Conservation (phyloP, 2,888 invertebrate species). For the Tolmerus cingulatus region DNA sequence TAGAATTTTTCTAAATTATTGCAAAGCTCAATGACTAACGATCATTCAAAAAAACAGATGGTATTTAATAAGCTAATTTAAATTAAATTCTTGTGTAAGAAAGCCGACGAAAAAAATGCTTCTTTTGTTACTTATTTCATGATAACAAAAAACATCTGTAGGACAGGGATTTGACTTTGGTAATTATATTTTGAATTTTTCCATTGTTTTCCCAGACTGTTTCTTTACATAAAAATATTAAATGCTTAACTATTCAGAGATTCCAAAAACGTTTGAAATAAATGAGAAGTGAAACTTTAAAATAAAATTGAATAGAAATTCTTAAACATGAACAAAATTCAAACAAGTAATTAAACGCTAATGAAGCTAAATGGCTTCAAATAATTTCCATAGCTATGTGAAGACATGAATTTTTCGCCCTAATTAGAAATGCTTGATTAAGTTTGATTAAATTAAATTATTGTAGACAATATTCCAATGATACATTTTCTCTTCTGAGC, state of each 20-base stretch:
- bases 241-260: neutral
- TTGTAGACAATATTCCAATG: neutral
- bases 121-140: neutral
- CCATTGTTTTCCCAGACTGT: neutral
- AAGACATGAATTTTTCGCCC: neutral
- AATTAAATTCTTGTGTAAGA: neutral
- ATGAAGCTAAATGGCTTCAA: neutral
- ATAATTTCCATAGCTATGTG: neutral
- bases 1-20: neutral
- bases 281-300: neutral
- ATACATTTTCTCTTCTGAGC: neutral
- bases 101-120: neutral
- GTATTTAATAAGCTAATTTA: neutral
- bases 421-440: neutral
- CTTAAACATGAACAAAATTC: neutral
- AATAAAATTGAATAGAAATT: neutral
- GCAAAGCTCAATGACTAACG: neutral
- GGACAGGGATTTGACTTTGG: no score
- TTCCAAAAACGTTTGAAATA: neutral
- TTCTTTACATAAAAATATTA: neutral
- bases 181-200: no score
- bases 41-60: neutral
- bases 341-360: neutral
- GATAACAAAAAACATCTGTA: neutral
- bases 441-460: neutral